Conservation (phyloP, 2,113 vertebrate genomes). For the Mobula hypostoma region DNA sequence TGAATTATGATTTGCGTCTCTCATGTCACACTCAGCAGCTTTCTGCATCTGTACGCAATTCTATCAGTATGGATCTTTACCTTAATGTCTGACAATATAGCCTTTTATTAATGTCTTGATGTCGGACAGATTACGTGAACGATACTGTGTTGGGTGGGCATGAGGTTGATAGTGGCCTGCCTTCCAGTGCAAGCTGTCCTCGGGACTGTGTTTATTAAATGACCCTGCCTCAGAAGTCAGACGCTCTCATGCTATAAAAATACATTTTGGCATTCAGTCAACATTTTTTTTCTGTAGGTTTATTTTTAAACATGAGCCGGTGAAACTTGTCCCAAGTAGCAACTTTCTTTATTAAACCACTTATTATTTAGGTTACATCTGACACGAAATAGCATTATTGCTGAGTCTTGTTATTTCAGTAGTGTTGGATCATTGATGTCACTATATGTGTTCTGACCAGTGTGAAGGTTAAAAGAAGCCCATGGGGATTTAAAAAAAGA, state of each 20-base stretch:
- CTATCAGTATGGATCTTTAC: not conserved
- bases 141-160: not conserved
- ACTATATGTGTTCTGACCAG: not conserved
- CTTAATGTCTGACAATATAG: not conserved
- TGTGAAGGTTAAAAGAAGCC: not conserved
- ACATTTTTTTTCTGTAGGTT: conserved; percentile 1
- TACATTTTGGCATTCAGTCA: not conserved
- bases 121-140: not conserved
- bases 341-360: not conserved
- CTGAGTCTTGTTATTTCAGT: not conserved
- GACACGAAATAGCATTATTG: not conserved
- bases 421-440: not conserved
- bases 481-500: not conserved
- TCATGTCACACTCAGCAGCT: not conserved
- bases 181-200: not conserved
- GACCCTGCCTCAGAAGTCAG: not conserved
- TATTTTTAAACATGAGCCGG: conserved; percentile 19
- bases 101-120: not conserved
- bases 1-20: not conserved
- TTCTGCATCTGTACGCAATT: not conserved
- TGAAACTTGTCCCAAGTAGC: not conserved
- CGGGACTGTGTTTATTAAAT: not conserved
- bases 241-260: not conserved
- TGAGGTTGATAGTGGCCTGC: not conserved
- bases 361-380: not conserved